Conservation (phyloP, 1,140 invertebrate species). For the Chlorops oryzae region DNA sequence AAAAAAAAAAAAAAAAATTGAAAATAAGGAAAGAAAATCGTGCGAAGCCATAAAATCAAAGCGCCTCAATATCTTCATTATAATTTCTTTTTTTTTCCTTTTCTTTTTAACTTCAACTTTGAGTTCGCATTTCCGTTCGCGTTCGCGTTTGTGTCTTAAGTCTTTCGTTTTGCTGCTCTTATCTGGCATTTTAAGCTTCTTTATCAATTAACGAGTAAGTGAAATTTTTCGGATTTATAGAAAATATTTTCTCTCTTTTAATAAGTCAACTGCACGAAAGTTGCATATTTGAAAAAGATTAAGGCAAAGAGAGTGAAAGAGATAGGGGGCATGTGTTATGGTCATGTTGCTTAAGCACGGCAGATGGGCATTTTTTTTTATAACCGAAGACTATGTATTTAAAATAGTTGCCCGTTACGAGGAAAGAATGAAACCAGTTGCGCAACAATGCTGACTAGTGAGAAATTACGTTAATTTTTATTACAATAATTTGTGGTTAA, state of each 20-base stretch:
- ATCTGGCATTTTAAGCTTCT: neutral
- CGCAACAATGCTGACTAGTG: too few relatives aligned
- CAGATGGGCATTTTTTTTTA: too few relatives aligned
- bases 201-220: too few relatives aligned
- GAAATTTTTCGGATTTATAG: neutral
- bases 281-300: neutral
- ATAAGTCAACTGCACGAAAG: neutral
- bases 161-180: constrained; percentile 2
- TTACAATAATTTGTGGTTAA: neutral
- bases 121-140: too few relatives aligned
- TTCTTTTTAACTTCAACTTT: too few relatives aligned
- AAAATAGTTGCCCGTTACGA: too few relatives aligned
- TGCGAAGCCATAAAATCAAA: too few relatives aligned
- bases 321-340: neutral
- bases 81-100: too few relatives aligned
- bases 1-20: neutral
- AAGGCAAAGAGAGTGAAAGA: neutral
- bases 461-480: neutral
- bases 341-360: neutral
- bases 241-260: neutral
- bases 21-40: neutral
- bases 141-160: constrained; percentile 5
- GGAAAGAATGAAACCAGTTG: too few relatives aligned
- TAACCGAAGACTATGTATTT: too few relatives aligned
- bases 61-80: too few relatives aligned